Percentiles rank a stretch among this genome's conserved stretches.
These are phyloP conservation scores for Hylomyscus alleni DNA, from an alignment of 2,797 vertebrate genomes.

Conservation along the genomic window DNA sequence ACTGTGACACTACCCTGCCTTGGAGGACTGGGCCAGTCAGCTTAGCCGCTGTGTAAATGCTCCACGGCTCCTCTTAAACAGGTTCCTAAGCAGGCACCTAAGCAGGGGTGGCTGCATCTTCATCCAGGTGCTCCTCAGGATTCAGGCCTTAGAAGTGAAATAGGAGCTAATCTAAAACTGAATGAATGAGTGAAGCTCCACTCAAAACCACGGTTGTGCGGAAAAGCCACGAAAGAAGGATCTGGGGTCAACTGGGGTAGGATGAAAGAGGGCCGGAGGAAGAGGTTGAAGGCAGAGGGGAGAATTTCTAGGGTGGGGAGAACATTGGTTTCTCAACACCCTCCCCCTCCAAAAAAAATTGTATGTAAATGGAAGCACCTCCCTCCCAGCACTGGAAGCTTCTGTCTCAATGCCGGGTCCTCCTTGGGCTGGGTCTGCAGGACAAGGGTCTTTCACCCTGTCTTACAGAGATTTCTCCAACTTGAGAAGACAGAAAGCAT, in stretches of 20 bases:
- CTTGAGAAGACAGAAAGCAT: conserved; percentile 79
- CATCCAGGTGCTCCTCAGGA: neutral
- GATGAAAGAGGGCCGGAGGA: neutral
- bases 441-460: accelerated
- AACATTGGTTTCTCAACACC: accelerated
- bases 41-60: accelerated
- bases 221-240: no score
- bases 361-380: accelerated
- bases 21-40: accelerated
- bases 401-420: no score
- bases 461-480: neutral
- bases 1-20: accelerated
- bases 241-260: accelerated
- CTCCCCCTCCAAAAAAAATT: no score
- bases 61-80: neutral
- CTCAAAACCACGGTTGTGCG: neutral
- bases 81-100: neutral
- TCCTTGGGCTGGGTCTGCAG: accelerated
- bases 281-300: neutral
- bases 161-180: neutral
- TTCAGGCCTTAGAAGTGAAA: neutral
- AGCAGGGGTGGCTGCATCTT: accelerated
- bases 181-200: neutral
- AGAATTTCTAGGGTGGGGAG: no score
- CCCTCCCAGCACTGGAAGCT: accelerated